Evolutionary conservation across 2,797 vertebrate species (phyloP).

Genomic region (Diplodus sargus): DNA sequence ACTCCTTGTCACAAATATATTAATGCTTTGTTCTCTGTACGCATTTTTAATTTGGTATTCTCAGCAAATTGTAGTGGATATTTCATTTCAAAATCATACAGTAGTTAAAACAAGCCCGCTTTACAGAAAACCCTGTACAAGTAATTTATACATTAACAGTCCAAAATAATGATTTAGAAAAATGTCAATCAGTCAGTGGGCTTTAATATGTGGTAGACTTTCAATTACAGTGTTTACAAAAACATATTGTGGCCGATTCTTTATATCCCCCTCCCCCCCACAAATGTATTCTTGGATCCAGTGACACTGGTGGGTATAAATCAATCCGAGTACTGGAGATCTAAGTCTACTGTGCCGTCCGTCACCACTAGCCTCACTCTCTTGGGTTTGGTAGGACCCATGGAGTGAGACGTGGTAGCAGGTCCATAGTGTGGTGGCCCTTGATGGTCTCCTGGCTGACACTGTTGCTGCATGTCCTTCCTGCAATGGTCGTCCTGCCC

Average conservation of each 20-base stretch:
- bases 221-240: slow-evolving; percentile 67
- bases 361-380: slow-evolving; percentile 93
- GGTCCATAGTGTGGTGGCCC: slow-evolving; percentile 76
- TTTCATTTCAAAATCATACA: slow-evolving; percentile 46
- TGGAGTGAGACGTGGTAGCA: slow-evolving; percentile 78
- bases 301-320: slow-evolving; percentile 13
- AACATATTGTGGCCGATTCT: slow-evolving; percentile 45
- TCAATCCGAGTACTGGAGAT: slow-evolving; percentile 89
- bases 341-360: slow-evolving; percentile 92
- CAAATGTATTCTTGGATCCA: slow-evolving; percentile 18
- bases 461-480: slow-evolving; percentile 81
- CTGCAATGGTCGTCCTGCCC: slow-evolving; percentile 76
- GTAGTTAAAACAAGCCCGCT: slow-evolving; percentile 63
- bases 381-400: slow-evolving; percentile 86
- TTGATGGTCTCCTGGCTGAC: slow-evolving; percentile 78
- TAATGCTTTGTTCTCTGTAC: slow-evolving; percentile 55
- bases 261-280: slow-evolving; percentile 13
- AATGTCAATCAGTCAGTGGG: slow-evolving; percentile 41
- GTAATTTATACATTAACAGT: slow-evolving; percentile 54
- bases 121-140: slow-evolving; percentile 71
- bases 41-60: slow-evolving; percentile 60
- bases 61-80: slow-evolving; percentile 59
- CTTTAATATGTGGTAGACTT: slow-evolving; percentile 44
- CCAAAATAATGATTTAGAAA: slow-evolving; percentile 65
- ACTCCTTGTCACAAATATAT: slow-evolving; percentile 63